phyloP scores from a whole-genome alignment of 2,888 invertebrate genomes.

The Agonum fuliginosum region DNA sequence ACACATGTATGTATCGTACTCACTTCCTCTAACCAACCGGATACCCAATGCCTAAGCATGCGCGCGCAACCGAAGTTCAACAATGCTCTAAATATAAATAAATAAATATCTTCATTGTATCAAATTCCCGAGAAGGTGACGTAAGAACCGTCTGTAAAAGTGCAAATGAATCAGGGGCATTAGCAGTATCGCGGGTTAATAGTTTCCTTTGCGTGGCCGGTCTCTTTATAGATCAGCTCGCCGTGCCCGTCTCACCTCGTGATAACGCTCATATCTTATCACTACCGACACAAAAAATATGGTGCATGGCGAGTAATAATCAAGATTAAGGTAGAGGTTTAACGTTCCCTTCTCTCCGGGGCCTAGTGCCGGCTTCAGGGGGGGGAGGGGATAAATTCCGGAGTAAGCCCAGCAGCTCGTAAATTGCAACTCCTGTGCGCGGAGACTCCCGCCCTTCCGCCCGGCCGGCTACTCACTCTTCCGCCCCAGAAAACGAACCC shows the following conservation, averaged over 20 bases:
- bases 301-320: conserved; percentile 68
- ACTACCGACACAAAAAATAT: conserved; percentile 65
- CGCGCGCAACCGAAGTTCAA: too few relatives aligned
- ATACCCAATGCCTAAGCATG: too few relatives aligned
- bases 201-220: background rate
- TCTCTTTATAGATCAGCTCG: conserved; percentile 61
- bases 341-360: conserved; percentile 66
- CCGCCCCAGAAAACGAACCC: background rate
- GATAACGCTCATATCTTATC: conserved; percentile 64
- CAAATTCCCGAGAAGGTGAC: too few relatives aligned
- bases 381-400: conserved; percentile 69
- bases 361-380: too few relatives aligned
- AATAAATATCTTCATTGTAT: too few relatives aligned
- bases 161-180: too few relatives aligned
- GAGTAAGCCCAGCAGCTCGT: conserved; percentile 70
- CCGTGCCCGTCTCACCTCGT: conserved; percentile 58
- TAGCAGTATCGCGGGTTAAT: too few relatives aligned
- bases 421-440: conserved; percentile 67
- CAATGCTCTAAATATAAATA: too few relatives aligned
- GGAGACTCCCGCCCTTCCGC: conserved; percentile 63
- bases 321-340: conserved; percentile 70
- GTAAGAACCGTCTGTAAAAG: too few relatives aligned
- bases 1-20: too few relatives aligned
- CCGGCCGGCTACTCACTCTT: conserved; percentile 15
- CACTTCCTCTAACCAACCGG: too few relatives aligned